Evolutionary conservation across 2,888 invertebrate species (phyloP), one percentile per base, ranked within the genome.

Genomic region (Chymomyza procnemis): DNA sequence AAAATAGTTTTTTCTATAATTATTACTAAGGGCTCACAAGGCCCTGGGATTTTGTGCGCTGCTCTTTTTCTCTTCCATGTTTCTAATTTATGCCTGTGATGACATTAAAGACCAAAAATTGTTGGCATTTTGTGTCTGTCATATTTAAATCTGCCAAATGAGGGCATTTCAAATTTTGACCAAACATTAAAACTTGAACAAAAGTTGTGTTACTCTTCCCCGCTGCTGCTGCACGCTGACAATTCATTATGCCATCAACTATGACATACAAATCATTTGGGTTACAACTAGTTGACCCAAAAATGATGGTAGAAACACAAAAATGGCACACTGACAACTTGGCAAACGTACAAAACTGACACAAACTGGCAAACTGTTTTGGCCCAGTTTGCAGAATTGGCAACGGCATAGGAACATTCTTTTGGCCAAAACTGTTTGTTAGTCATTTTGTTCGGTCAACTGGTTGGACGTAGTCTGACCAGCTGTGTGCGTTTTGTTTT

Each of bases 221-320:
- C 34, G 12, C 46, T 62, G 16, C 14, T 72, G 75, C 26, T 6
- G 75, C 26, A 1, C 6, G 0, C 26, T 6, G 26, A 26, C 3
- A 54, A 67, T 65, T 60, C 66, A 69, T 64, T 71, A 54, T 69
- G 66, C 58, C 64, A 56, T 34, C n/a, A 50, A 1, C 18, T 50
- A 2, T 50, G 16, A 50, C 18, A 18, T 50, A 18, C 48, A 18
- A 50, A 78, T 83, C 86, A 68, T 77, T 50, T 80, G 67, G 66
- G 64, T 59, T 62, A 67, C 86, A 74, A 86, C 84, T 85, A 81
- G 70, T 26, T 68, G 81, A 86, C 81, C 81, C 68, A 71, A 84
- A 81, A 76, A 50, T 8, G 18, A 12, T 14, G 9, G 18, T 80
- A 69, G 58, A 21, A 55, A 55, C 16, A 41, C 34, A 47, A 69